Conservation (phyloP, 2,797 vertebrate genomes). For the Xerus rutilus region DNA sequence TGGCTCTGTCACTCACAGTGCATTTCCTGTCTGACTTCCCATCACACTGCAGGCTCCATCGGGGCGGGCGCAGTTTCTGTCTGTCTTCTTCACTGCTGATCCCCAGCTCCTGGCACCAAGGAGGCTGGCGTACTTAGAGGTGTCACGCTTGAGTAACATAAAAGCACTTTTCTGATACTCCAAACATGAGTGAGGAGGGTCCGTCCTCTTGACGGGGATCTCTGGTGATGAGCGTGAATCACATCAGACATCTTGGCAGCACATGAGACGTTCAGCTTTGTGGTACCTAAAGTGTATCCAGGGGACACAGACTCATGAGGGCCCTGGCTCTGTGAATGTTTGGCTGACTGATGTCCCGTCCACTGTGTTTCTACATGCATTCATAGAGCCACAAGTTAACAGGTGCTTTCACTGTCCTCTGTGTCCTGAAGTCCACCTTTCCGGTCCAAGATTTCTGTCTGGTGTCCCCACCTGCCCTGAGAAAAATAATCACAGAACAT, state of each 20-base stretch:
- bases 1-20: not conserved
- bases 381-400: not conserved
- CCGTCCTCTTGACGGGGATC: not conserved
- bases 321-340: not conserved
- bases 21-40: not conserved
- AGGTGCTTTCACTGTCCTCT: not conserved
- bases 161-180: not conserved
- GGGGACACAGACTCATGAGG: not conserved
- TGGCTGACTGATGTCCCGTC: not conserved
- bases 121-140: not conserved
- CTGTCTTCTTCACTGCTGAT: not conserved
- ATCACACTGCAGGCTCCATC: not conserved
- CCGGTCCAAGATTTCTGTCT: not conserved
- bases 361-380: not conserved
- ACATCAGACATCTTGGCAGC: not conserved
- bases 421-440: not conserved
- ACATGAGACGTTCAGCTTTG: constrained; percentile 9
- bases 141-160: not conserved
- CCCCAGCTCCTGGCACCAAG: not conserved
- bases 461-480: not conserved
- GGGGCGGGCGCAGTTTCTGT: not conserved
- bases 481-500: not conserved
- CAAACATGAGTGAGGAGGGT: not conserved
- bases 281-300: not conserved
- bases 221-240: not conserved